Base-by-base conservation (phyloP, 1,140 invertebrate genomes). In the Drosophila sucinea region DNA sequence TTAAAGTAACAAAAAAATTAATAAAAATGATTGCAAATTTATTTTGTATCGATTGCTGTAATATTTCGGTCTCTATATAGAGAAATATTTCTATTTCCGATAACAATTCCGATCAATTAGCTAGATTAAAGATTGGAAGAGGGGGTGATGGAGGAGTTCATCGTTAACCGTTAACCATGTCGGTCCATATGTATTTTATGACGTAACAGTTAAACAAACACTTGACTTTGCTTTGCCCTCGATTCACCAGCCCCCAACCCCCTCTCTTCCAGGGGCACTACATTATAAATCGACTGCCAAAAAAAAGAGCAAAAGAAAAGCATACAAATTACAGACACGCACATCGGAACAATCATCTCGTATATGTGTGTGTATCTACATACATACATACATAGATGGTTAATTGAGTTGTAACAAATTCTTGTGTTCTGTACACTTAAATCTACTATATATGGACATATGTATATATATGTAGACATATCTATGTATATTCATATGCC, bases 221-320 rank as follows among this genome's bases (percentile, higher is more conserved):
- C 63, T 77, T 77, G 74, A 77, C 74, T 65, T 77, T 77, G 73
- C 55, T 27, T 61, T 77, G 74, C 60, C 74, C 73, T 70, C 32
- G 23, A 51, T 51, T 6, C 44, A 51, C 40, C n/a, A n/a, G 25
- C 44, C 8, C 44, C 35, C 32, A 7, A n/a, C 10, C 7, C 11
- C 25, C 10, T 40, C 17, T 3, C 8, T n/a, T 23, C 62, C 57
- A 67, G 35, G 10, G 17, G 2, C n/a, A 7, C 25, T 27, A 51
- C 6, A 51, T 25, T 47, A 51, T 51, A 51, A 27, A 51, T 51
- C 3, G 44, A 27, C 44, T 51, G 44, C 44, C 44, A 51, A 51
- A 51, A 51, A 47, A 51, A 51, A 51, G n/a, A 25, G 10, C 10
- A 41, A 41, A 41, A 1, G 41, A 38, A 38, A 38, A 51, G 30